Base-by-base conservation (phyloP, 2,113 vertebrate genomes). In the Ginglymostoma cirratum region DNA sequence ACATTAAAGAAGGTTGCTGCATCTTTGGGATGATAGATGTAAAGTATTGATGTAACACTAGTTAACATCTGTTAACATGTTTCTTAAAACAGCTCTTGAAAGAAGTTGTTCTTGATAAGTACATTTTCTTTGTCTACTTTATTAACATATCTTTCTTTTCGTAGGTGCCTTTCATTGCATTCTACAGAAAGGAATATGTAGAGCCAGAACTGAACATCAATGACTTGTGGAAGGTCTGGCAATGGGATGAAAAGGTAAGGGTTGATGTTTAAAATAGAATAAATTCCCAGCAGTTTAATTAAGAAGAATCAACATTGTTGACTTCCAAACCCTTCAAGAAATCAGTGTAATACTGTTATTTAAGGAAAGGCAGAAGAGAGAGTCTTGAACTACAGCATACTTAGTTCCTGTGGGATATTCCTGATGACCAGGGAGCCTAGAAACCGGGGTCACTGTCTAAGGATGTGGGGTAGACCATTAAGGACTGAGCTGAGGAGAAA, bases 171-270 rank as follows among this genome's bases (percentile, higher is more conserved):
- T 99, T 99, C 97, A 99, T 99, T 97, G 99, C 99, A 72, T 99
- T 99, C 97, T 99, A 99, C 97, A 98, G 99, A 96, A 99, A 99
- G 96, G 99, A 99, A 96, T 99, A 99, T 30, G 99, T 99, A 90
- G 99, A 99, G 80, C 99, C 99, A 42, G 99, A 99, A 96, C 97
- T 99, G 83, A 99, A 99, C 96, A 99, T 99, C 97, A 99, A 99
- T 0, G 99, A 99, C 96, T 97, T 99, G 21, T 99, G 99, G 99
- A 99, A 99, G 69, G 99, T 99, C 90, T 99, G 99, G 99, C 99
- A 99, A 96, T 99, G 99, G 99, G 99, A 99, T 98, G 99, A 99
- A 97, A 99, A 99, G 99, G 99, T 99, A 97, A 0, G 2, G 2
- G 5, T 6, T 76, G 27, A 52, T 34, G 38, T 38, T 67, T 66